Evolutionary conservation across 2,113 vertebrate species (phyloP), one percentile per base, ranked within the genome.

Genomic region (Nycticryphes semicollaris): DNA sequence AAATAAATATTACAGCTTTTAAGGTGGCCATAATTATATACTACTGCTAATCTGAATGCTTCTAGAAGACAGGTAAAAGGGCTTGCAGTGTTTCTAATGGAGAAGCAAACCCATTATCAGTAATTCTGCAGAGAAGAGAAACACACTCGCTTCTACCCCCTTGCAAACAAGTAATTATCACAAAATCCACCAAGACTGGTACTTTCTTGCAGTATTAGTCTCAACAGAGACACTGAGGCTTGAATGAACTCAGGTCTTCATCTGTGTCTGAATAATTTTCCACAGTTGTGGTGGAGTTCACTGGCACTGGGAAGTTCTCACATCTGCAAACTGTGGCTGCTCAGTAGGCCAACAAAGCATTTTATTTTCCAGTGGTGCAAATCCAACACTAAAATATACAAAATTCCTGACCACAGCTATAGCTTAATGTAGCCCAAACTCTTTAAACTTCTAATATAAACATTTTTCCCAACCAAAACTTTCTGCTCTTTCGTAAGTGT

Each of bases 361-460:
- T 95, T 95, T 72, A 84, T 82, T 96, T 97, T 97, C 91, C 95
- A 94, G 70, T 82, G 66, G 53, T 91, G 57, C 66, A 96, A 96
- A 93, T 78, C 79, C 89, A 89, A 63, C 47, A 72, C 72, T 90
- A 87, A 94, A 95, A 87, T 89, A 97, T 84, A 80, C 64, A 94
- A 87, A 94, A 92, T 72, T 89, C 74, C 74, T 85, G 48, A 96
- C 93, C 80, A 94, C 87, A 93, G 89, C 48, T 91, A 93, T 66
- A 95, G n/a, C 12, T 94, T 69, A 76, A 82, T 53, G 57, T 72
- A 87, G 80, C n/a, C 80, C 87, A 93, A 82, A 91, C 54, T 74
- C 80, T 89, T 95, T 53, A 95, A 94, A 70, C 53, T 67, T 94
- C 60, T 93, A 92, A 88, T 70, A 91, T 63, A 93, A 97, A 95